Evolutionary conservation across 2,113 vertebrate genomes (phyloP), one percentile per base, ranked within the genome.

Genomic region (Odontophorus gujanensis): DNA sequence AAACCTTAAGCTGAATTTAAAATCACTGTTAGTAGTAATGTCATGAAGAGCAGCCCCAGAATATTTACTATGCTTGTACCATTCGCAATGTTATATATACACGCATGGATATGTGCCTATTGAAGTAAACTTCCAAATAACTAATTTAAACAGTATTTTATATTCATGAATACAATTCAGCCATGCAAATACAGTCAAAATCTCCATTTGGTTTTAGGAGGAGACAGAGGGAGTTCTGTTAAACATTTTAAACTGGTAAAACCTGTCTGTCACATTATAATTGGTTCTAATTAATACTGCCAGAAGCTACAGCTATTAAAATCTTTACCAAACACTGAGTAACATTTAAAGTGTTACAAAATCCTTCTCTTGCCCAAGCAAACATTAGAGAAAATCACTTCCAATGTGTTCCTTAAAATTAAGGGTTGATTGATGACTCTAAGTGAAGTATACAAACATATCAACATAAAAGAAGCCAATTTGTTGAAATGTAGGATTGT

Each of bases 211-310:
- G 3, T 61, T 95, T 95, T 89, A 76, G 72, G 95, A n/a, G 47
- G 55, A 91, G 94, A 94, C 91, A 92, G 91, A 89, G 87, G 89
- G 82, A 93, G 90, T 92, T 93, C 92, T 92, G 87, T 88, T 95
- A 95, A 88, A 40, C 45, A 75, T 95, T 95, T 95, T 76, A 81
- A 85, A 95, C 82, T 78, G 85, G 82, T 61, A 93, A 97, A 96
- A 96, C 73, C 82, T 95, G 91, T 86, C 91, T 95, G 88, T 95
- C 95, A 88, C 87, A 21, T 75, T 91, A 45, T 90, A 95, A 95
- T 95, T 95, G 36, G 14, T 66, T 95, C 80, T 94, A 96, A 97
- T 96, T 96, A 92, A 97, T 94, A 95, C 57, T 96, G 87, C 87
- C 92, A 96, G 94, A 85, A 97, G 53, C 63, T 73, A 84, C 85